Evolutionary conservation across 2,113 vertebrate genomes (phyloP).

Genomic region (Cygnus buccinator): DNA sequence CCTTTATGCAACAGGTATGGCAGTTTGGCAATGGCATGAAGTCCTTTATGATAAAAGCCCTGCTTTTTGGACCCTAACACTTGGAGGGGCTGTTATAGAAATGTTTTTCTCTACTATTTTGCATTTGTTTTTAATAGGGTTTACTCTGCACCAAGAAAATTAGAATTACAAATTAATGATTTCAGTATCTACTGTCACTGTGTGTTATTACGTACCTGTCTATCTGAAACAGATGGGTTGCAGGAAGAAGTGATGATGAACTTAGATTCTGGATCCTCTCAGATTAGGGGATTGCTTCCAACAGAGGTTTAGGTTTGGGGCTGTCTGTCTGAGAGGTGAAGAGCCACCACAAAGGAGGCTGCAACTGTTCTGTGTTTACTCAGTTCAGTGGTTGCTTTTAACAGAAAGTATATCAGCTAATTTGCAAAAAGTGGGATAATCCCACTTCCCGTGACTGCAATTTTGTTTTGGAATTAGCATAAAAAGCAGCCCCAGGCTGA

Average conservation of each 20-base stretch:
- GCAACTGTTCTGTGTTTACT: background rate
- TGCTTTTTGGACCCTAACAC: background rate
- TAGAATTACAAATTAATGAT: background rate
- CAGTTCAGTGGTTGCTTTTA: background rate
- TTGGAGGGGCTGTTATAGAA: background rate
- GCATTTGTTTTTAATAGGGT: background rate
- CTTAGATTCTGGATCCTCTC: background rate
- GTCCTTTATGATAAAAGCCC: background rate
- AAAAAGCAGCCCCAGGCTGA: background rate
- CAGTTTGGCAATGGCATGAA: accelerated
- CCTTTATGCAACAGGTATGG: background rate
- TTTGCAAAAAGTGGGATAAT: background rate
- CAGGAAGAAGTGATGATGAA: background rate
- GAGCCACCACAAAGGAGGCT: background rate
- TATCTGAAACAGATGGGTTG: background rate
- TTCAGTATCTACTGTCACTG: background rate
- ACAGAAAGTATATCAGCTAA: background rate
- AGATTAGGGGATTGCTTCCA: background rate
- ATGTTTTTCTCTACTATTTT: background rate
- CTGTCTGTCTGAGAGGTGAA: background rate
- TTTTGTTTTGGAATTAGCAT: background rate
- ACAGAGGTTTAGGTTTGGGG: background rate
- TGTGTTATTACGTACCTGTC: background rate
- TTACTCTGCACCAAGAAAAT: background rate
- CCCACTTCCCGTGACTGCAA: background rate